Evolutionary conservation across 2,888 invertebrate species (phyloP).

Genomic region (Agrotis ipsilon): DNA sequence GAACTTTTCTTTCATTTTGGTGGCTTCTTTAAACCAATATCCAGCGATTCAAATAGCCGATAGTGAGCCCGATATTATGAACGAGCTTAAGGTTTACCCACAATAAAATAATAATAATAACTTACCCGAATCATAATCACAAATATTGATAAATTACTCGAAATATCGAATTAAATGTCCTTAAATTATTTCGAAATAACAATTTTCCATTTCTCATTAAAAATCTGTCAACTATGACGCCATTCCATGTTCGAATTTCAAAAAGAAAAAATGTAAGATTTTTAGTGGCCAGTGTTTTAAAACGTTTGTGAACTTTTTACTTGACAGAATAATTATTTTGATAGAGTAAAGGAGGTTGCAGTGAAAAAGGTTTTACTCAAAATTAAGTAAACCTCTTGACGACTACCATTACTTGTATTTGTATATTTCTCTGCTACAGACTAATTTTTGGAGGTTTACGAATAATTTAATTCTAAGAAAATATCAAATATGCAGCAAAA

Average conservation of each 20-base stretch:
- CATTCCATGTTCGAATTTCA: not conserved
- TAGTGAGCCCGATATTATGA: too few species aligned
- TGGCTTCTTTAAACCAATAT: not conserved
- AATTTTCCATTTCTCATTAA: not conserved
- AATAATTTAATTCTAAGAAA: not conserved
- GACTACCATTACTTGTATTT: not conserved
- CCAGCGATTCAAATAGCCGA: too few species aligned
- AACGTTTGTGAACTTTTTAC: not conserved
- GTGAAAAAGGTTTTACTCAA: not conserved
- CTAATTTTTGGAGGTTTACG: not conserved
- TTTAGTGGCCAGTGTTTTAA: conserved; percentile 18
- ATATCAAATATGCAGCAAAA: not conserved
- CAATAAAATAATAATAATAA: not conserved
- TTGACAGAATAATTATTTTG: not conserved
- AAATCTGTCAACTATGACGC: not conserved
- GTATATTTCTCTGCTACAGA: not conserved
- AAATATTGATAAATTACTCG: not conserved
- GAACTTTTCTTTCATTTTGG: not conserved
- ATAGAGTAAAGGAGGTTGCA: conserved; percentile 1
- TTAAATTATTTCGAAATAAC: too few species aligned
- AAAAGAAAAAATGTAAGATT: not conserved
- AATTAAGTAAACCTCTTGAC: not conserved
- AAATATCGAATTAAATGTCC: too few species aligned
- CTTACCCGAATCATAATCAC: not conserved
- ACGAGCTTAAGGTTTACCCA: too few species aligned